Base-by-base conservation (phyloP, 2,888 invertebrate species). In the Torymus auratus region DNA sequence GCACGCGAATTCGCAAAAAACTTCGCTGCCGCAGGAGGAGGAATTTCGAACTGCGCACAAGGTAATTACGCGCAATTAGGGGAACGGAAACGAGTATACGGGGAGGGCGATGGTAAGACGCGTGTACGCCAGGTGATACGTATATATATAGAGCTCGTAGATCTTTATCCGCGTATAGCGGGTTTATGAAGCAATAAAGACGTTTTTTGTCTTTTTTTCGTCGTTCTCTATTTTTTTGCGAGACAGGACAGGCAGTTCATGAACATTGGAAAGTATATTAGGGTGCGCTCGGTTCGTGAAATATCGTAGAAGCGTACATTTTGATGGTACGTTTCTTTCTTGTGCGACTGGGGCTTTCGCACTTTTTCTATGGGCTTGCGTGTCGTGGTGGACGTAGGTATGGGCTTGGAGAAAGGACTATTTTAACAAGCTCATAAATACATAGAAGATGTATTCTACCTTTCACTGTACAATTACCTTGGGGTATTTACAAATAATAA, bases 161-260 rank as follows among this genome's bases (percentile, higher is more conserved):
- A 56, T 69, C 73, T 78, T 79, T 73, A 68, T 77, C 58, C 12
- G 20, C 23, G 23, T 20, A 41, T 20, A 55, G 2, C 56, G 55
- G 69, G 56, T 79, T 80, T 80, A 80, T 71, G 67, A 76, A 80
- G 75, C 67, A 80, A 71, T 80, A 80, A 76, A 76, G 67, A 70
- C 15, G 11, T 2, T 50, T 50, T 15, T 55, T 20, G 3, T 62
- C 62, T 70, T 64, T 64, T 52, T 61, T 61, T 73, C 28, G 17
- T 61, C 12, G 41, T 64, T 14, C 4, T 13, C 58, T 53, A 53
- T 12, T 41, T 73, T 11, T 14, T 55, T 69, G 17, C 68, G 58
- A 11, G 56, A 10, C 4, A 69, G 15, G 56, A 69, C 23, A 28
- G 14, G 15, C 73, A 62, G 58, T 74, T 70, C 74, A 74, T 79